These are phyloP conservation scores for Ia io DNA, from an alignment of 2,113 vertebrate species.

Conservation along the genomic window DNA sequence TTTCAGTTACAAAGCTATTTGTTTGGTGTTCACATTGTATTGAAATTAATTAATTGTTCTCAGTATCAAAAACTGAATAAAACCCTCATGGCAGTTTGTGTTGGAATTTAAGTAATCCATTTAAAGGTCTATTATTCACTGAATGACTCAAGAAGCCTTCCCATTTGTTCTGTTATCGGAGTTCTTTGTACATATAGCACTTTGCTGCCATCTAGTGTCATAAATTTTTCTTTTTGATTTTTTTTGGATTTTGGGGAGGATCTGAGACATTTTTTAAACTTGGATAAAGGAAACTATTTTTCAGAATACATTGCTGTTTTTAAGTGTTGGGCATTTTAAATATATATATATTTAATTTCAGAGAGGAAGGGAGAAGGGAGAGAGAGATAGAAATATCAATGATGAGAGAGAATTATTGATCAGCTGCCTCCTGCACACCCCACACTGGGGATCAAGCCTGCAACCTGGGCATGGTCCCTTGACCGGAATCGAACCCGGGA, in stretches of 20 bases:
- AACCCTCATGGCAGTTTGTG: neutral
- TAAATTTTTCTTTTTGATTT: neutral
- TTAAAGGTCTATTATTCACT: neutral
- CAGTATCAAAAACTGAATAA: neutral
- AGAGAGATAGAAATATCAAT: too few species aligned
- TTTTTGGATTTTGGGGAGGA: neutral
- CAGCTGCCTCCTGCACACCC: too few species aligned
- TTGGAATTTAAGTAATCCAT: neutral
- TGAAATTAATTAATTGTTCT: neutral
- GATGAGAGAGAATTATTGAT: too few species aligned
- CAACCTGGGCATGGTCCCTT: too few species aligned
- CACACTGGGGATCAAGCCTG: too few species aligned
- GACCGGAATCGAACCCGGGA: too few species aligned
- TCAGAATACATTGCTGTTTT: neutral
- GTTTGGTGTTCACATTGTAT: neutral
- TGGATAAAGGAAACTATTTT: conserved; percentile 5
- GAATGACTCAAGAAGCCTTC: neutral
- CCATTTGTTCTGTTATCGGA: neutral
- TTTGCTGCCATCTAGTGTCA: conserved; percentile 81
- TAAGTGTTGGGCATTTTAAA: neutral
- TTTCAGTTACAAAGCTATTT: neutral
- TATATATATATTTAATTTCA: too few species aligned
- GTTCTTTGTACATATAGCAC: neutral
- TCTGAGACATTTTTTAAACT: neutral
- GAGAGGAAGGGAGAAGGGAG: too few species aligned